Percentiles rank a stretch among this genome's conserved stretches.
These are phyloP conservation scores for Theonella swinhoei DNA, from an alignment of 37 sponge, comb jelly and placozoan genomes.

Conservation along the genomic window DNA sequence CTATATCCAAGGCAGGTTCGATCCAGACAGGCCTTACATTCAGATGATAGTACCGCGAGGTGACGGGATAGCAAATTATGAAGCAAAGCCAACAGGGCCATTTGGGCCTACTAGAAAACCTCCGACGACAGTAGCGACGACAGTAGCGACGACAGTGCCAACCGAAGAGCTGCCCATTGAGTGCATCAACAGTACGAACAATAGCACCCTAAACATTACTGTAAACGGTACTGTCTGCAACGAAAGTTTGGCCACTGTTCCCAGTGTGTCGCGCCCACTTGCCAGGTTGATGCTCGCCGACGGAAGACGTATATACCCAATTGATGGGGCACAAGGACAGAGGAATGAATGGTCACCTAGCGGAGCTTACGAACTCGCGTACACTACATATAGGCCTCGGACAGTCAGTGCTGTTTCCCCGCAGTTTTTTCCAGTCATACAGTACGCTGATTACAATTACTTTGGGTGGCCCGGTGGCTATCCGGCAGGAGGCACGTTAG, in stretches of 20 bases:
- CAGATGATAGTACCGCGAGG: neutral
- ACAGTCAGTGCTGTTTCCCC: neutral
- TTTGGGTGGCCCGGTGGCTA: neutral
- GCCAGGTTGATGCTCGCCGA: neutral
- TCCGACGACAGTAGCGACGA: too few species aligned
- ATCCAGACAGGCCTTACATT: neutral
- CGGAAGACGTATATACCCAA: neutral
- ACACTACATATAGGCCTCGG: neutral
- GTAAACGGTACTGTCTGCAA: neutral
- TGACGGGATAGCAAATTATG: neutral
- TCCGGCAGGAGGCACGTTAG: too few species aligned
- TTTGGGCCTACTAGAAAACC: neutral
- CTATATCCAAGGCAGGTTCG: neutral
- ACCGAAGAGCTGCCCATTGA: neutral
- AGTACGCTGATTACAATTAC: neutral
- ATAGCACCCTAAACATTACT: neutral
- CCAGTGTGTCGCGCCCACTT: neutral
- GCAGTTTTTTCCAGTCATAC: neutral
- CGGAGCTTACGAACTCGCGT: neutral
- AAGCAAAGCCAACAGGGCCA: neutral
- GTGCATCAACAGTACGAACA: neutral
- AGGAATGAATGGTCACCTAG: neutral
- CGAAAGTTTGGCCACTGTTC: too few species aligned
- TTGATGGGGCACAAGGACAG: neutral
- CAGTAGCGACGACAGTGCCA: neutral